A percentile compares a stretch with the other conserved stretches of the same genome.
Conservation (phyloP, 2,113 vertebrate genomes). For the Lutjanus erythropterus region DNA sequence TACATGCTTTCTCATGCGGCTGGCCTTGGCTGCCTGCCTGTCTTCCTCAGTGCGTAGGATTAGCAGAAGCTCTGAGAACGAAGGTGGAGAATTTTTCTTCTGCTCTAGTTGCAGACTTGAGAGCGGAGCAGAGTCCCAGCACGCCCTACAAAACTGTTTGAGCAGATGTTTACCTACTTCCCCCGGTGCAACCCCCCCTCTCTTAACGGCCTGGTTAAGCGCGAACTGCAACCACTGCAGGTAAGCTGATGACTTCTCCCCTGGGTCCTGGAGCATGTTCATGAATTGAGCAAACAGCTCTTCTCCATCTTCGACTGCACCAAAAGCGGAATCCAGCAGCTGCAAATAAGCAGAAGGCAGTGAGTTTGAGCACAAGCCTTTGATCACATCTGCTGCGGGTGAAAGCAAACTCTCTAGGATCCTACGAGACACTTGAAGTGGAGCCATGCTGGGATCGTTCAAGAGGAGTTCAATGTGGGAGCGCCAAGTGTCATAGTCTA, state of each 20-base stretch:
- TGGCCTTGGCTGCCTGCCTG: no score
- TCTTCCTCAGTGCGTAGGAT: no score
- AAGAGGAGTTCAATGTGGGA: neutral
- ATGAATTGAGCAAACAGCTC: constrained; percentile 7
- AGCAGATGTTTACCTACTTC: neutral
- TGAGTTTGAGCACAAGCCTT: neutral
- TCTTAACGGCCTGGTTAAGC: neutral
- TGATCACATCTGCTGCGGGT: neutral
- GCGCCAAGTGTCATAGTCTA: constrained; percentile 1
- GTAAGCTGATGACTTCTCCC: neutral
- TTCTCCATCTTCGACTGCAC: no score
- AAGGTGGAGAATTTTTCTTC: no score
- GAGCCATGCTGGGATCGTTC: neutral
- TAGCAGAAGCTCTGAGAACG: no score
- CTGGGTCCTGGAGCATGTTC: constrained; percentile 1
- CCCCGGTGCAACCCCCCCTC: neutral
- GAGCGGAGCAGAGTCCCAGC: no score
- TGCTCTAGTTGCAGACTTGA: no score
- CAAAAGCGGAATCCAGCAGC: neutral
- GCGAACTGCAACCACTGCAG: neutral
- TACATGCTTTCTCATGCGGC: no score
- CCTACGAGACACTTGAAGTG: neutral
- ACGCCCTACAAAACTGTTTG: no score
- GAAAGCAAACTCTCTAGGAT: constrained; percentile 1
- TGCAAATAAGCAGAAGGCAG: neutral